phyloP scores from a whole-genome alignment of 1,140 invertebrate genomes.

The Aphelinus atriplicis region DNA sequence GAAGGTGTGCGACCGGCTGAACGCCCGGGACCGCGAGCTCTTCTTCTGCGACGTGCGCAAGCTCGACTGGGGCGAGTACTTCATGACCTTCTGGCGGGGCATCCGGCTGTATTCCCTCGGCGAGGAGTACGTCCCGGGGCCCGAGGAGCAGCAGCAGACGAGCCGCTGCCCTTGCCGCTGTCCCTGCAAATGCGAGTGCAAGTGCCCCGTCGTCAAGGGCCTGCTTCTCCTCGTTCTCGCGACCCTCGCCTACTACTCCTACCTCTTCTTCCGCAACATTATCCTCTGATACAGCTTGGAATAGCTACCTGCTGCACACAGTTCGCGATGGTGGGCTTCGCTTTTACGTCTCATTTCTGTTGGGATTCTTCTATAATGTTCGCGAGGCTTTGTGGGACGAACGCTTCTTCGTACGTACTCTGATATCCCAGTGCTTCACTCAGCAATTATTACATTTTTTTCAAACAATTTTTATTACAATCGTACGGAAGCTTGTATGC shows the following conservation, averaged over 20 bases:
- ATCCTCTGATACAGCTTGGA: too few relatives aligned
- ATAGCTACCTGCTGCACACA: too few relatives aligned
- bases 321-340: too few relatives aligned
- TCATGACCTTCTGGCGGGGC: slow-evolving; percentile 69
- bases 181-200: slow-evolving; percentile 5
- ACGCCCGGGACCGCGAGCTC: slow-evolving; percentile 67
- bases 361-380: neutral
- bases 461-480: too few relatives aligned
- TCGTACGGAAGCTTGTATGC: too few relatives aligned
- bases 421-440: too few relatives aligned
- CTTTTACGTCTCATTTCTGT: too few relatives aligned
- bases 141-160: neutral
- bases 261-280: too few relatives aligned
- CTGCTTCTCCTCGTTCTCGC: neutral
- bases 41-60: slow-evolving; percentile 70
- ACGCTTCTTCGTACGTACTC: too few relatives aligned
- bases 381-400: too few relatives aligned
- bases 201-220: neutral
- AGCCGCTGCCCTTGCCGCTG: neutral
- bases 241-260: neutral
- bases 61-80: slow-evolving; percentile 72
- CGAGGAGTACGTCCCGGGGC: neutral
- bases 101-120: slow-evolving; percentile 62
- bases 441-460: too few relatives aligned
- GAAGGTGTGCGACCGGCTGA: slow-evolving; percentile 64